phyloP scores from a whole-genome alignment of 2,797 vertebrate genomes.

The Oreortyx pictus region DNA sequence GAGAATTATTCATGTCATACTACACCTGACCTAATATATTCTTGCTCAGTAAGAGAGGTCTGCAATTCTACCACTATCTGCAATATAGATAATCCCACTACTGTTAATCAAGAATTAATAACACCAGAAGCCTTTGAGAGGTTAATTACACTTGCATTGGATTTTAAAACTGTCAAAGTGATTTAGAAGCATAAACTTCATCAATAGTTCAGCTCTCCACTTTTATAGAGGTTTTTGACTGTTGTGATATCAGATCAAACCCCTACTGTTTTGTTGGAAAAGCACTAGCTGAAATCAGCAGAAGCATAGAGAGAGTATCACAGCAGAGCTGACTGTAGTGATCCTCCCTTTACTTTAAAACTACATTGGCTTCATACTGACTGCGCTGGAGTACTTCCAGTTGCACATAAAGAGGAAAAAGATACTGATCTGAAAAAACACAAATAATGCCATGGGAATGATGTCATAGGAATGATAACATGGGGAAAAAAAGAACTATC shows the following conservation, averaged over 20 bases:
- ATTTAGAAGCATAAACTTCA: conserved; percentile 17
- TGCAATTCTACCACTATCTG: background rate
- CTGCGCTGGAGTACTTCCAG: background rate
- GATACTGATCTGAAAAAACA: background rate
- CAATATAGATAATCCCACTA: background rate
- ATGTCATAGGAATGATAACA: background rate
- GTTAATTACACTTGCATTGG: background rate
- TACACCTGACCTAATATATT: background rate
- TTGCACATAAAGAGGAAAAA: background rate
- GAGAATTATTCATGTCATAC: background rate
- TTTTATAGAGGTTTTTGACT: conserved; percentile 52
- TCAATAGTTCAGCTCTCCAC: conserved; percentile 29
- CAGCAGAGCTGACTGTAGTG: background rate
- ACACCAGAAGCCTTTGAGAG: conserved; percentile 11
- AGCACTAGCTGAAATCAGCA: conserved; percentile 3
- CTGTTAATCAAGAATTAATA: conserved; percentile 53
- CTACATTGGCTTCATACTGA: background rate
- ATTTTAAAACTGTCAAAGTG: conserved; percentile 46
- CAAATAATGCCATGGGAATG: background rate
- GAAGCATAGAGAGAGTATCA: background rate
- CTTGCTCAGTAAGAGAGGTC: background rate
- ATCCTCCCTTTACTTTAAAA: conserved; percentile 2
- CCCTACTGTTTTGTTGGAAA: conserved; percentile 43
- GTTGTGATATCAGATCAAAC: conserved; percentile 24
- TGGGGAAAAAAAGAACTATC: background rate